A percentile compares a stretch with the other conserved stretches of the same genome.
These are phyloP conservation scores for Cosmia trapezina DNA, from an alignment of 2,888 invertebrate genomes.

Conservation along the genomic window DNA sequence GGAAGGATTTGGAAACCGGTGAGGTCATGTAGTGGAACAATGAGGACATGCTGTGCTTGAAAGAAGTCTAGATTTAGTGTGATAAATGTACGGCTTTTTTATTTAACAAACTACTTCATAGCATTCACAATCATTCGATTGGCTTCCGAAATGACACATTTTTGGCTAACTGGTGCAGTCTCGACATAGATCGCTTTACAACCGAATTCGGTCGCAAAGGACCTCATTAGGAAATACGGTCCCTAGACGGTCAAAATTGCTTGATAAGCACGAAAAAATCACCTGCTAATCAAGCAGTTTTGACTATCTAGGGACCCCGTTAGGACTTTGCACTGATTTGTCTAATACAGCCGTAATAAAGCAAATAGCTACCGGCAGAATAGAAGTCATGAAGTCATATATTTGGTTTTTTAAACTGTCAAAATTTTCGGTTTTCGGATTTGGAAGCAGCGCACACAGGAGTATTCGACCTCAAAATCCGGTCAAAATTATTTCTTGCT, in stretches of 20 bases:
- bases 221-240: no score
- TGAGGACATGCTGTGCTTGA: conserved; percentile 8
- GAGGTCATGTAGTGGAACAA: conserved; percentile 50
- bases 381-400: background rate
- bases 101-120: background rate
- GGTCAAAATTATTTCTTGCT: no score
- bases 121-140: no score
- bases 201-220: no score
- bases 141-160: background rate
- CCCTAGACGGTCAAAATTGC: no score
- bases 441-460: no score
- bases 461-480: no score
- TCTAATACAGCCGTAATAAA: background rate
- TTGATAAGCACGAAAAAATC: no score
- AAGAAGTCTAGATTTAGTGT: conserved; percentile 13
- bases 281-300: no score
- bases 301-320: no score
- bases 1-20: conserved; percentile 45
- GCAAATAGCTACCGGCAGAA: background rate
- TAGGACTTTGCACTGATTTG: background rate
- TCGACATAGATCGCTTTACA: no score
- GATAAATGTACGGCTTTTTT: background rate
- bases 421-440: background rate
- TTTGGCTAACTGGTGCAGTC: background rate
- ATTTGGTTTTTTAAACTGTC: background rate